These are phyloP conservation scores for Luehdorfia chinensis DNA, from an alignment of 1,140 invertebrate genomes.

Conservation along the genomic window DNA sequence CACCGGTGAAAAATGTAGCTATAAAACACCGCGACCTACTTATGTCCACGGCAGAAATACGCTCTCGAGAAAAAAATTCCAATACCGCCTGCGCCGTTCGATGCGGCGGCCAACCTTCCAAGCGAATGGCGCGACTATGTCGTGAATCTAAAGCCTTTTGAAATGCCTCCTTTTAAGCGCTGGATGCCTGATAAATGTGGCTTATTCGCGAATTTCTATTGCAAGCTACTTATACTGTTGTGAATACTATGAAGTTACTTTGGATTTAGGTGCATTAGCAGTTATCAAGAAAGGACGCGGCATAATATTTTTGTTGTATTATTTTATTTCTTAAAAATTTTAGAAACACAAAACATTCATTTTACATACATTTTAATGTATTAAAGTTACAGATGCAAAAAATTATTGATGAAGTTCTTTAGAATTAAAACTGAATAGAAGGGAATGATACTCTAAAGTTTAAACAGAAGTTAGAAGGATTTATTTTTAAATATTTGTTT, in stretches of 20 bases:
- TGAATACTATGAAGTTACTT: conserved; percentile 13
- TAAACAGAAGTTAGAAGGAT: conserved; percentile 11
- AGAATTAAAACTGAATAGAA: conserved; percentile 8
- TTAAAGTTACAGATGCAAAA: too few species aligned
- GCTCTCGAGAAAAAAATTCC: conserved; percentile 55
- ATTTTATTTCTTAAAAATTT: too few species aligned
- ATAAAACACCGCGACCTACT: conserved; percentile 60
- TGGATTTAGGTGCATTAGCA: neutral
- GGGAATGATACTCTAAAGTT: conserved; percentile 8
- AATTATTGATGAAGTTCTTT: neutral
- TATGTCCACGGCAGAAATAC: conserved; percentile 52
- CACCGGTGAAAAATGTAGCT: conserved; percentile 35
- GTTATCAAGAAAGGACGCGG: too few species aligned
- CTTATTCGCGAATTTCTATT: conserved; percentile 3
- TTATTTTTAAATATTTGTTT: conserved; percentile 17
- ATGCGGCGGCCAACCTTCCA: conserved; percentile 34
- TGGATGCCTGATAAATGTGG: neutral
- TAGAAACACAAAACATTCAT: too few species aligned
- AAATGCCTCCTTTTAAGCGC: conserved; percentile 3
- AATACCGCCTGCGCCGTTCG: conserved; percentile 37
- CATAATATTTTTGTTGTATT: too few species aligned
- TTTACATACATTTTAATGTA: too few species aligned
- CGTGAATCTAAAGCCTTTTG: conserved; percentile 20
- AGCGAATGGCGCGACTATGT: conserved; percentile 50
- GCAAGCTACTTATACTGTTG: neutral